Evolutionary conservation across 2,888 invertebrate species (phyloP).

Genomic region (Dasysyrphus tricinctus): DNA sequence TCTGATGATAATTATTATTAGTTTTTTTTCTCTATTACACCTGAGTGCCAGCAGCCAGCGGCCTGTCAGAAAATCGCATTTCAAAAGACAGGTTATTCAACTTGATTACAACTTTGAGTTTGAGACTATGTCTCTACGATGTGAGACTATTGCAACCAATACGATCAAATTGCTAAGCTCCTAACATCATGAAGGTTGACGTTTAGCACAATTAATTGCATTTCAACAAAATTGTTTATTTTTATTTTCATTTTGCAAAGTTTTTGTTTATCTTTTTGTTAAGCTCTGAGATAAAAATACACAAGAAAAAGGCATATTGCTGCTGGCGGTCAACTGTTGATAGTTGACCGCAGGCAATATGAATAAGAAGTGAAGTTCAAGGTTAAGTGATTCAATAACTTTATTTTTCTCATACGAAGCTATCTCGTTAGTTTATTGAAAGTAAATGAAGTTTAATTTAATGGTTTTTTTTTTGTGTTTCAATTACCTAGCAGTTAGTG

Average conservation of each 20-base stretch:
- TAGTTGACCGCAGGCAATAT: conserved; percentile 21
- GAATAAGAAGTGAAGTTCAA: conserved; percentile 22
- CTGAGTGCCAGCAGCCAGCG: not conserved
- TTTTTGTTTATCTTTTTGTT: not conserved
- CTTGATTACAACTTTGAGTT: conserved; percentile 10
- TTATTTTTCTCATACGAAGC: not conserved
- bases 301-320: not conserved
- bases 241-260: not conserved
- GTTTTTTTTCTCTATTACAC: conserved; percentile 8
- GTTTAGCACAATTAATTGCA: conserved; percentile 17
- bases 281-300: conserved; percentile 8
- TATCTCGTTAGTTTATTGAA: not conserved
- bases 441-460: not conserved
- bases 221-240: not conserved
- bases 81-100: conserved; percentile 65
- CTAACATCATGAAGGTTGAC: not conserved
- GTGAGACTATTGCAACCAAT: not conserved
- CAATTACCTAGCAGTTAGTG: not conserved
- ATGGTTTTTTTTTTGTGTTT: not conserved
- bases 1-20: conserved; percentile 23
- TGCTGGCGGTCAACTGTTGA: conserved; percentile 4
- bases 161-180: not conserved
- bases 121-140: conserved; percentile 1
- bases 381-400: not conserved
- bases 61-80: not conserved